phyloP scores from a whole-genome alignment of 2,888 invertebrate species.

The Drosophila sordidula region DNA sequence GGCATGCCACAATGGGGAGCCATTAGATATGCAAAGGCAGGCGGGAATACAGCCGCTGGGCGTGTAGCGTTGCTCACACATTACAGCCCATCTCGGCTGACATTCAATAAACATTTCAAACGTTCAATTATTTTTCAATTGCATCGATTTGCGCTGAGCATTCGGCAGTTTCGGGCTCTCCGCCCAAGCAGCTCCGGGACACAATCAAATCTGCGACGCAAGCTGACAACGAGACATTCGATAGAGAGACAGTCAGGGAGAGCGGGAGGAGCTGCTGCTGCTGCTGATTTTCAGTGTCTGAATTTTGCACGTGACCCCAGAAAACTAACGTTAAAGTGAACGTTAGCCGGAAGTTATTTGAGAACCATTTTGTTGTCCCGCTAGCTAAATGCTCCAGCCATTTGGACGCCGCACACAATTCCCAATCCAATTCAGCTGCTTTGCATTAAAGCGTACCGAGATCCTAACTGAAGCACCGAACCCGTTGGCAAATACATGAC shows the following conservation, averaged over 20 bases:
- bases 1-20: constrained; percentile 18
- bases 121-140: constrained; percentile 81
- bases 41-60: constrained; percentile 22
- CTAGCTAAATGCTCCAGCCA: constrained; percentile 29
- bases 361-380: constrained; percentile 59
- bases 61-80: constrained; percentile 27
- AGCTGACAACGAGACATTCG: constrained; percentile 46
- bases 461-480: constrained; percentile 26
- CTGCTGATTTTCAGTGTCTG: constrained; percentile 19
- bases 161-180: constrained; percentile 5
- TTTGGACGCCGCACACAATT: constrained; percentile 14
- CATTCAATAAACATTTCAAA: constrained; percentile 76
- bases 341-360: constrained; percentile 70
- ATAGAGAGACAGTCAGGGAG: constrained; percentile 3
- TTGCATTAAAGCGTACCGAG: constrained; percentile 42
- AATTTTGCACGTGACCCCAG: constrained; percentile 50
- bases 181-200: constrained; percentile 22
- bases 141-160: constrained; percentile 61
- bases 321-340: constrained; percentile 39
- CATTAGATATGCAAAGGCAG: constrained; percentile 52
- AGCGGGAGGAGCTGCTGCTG: not conserved
- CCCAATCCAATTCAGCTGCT: constrained; percentile 48
- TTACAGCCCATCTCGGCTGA: constrained; percentile 46
- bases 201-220: constrained; percentile 38
- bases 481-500: constrained; percentile 21